These are phyloP conservation scores for Drosophila saltans DNA, from an alignment of 1,140 invertebrate genomes.

Conservation along the genomic window DNA sequence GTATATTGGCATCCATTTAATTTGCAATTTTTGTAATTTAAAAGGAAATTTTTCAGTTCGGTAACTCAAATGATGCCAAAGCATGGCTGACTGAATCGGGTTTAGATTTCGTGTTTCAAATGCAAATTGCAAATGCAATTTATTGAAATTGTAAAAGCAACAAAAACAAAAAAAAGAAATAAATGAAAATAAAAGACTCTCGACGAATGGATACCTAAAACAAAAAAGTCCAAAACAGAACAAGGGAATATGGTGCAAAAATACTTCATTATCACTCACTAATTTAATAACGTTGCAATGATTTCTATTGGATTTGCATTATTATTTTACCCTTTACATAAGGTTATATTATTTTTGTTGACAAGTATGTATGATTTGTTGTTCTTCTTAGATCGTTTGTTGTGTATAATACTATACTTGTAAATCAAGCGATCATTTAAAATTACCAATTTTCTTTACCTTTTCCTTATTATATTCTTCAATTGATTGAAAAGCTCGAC, in stretches of 20 bases:
- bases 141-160: conserved; percentile 31
- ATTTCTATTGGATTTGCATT: neutral
- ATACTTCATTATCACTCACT: conserved; percentile 5
- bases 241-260: neutral
- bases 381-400: too few relatives aligned
- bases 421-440: too few relatives aligned
- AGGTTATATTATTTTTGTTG: conserved; percentile 20
- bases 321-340: conserved; percentile 14
- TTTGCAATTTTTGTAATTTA: conserved; percentile 81
- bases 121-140: conserved; percentile 74
- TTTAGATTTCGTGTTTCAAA: conserved; percentile 61
- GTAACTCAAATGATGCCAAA: conserved; percentile 78
- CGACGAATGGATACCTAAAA: neutral
- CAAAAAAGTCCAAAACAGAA: neutral
- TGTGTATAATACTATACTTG: too few relatives aligned
- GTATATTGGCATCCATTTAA: conserved; percentile 67
- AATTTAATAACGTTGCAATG: neutral
- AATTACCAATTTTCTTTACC: too few relatives aligned
- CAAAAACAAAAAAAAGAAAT: conserved; percentile 16
- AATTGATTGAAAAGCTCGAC: too few relatives aligned
- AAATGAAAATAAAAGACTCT: neutral
- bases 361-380: too few relatives aligned
- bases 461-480: too few relatives aligned
- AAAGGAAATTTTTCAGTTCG: conserved; percentile 82
- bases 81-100: conserved; percentile 50